Evolutionary conservation across 2,888 invertebrate genomes (phyloP).

Genomic region (Hemistola chrysoprasaria): DNA sequence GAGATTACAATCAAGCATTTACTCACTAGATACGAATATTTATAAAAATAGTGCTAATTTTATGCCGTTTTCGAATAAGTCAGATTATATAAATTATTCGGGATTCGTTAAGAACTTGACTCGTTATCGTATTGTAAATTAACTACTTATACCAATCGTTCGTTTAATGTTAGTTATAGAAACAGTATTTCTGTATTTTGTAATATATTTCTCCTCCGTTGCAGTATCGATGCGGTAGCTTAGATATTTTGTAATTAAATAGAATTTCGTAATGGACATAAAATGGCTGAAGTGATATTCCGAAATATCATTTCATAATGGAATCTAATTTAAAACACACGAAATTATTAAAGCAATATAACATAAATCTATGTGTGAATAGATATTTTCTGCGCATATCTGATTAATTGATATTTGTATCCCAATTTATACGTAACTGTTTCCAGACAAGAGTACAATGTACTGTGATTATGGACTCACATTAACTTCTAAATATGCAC

Average conservation of each 20-base stretch:
- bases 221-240: constrained; percentile 64
- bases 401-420: too few relatives aligned
- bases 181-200: constrained; percentile 74
- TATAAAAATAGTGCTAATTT: constrained; percentile 46
- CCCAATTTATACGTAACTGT: too few relatives aligned
- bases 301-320: background rate
- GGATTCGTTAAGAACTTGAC: constrained; percentile 51
- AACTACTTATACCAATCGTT: constrained; percentile 44
- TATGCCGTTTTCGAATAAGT: constrained; percentile 57
- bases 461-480: too few relatives aligned
- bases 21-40: constrained; percentile 41
- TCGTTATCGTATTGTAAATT: constrained; percentile 55
- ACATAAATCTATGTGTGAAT: too few relatives aligned
- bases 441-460: too few relatives aligned
- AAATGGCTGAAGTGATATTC: constrained; percentile 9
- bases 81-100: constrained; percentile 58
- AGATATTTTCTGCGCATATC: too few relatives aligned
- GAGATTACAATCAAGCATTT: constrained; percentile 57
- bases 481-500: too few relatives aligned
- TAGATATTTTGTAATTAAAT: constrained; percentile 64
- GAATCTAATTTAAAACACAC: too few relatives aligned
- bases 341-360: too few relatives aligned
- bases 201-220: constrained; percentile 51
- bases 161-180: constrained; percentile 58
- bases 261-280: constrained; percentile 52